Percentiles rank a stretch among this genome's conserved stretches.
Evolutionary conservation across 1,140 invertebrate species (phyloP).

Genomic region (Drosophila prosaltans): DNA sequence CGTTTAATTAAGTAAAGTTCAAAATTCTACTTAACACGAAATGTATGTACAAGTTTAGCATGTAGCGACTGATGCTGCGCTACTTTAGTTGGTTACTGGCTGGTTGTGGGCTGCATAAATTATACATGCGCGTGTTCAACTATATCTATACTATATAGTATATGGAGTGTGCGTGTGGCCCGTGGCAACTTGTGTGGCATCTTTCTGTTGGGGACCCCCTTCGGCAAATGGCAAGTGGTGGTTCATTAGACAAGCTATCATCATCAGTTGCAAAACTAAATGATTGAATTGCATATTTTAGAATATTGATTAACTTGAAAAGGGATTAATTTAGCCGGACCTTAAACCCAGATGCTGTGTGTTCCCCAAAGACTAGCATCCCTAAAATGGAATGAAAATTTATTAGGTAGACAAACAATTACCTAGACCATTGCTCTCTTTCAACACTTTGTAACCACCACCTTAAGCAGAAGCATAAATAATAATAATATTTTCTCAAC

Average conservation of each 20-base stretch:
- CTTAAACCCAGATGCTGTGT: background rate
- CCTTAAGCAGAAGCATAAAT: conserved; percentile 53
- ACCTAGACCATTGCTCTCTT: conserved; percentile 7
- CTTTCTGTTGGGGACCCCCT: background rate
- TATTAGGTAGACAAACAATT: conserved; percentile 65
- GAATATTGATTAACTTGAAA: conserved; percentile 37
- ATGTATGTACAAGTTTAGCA: conserved; percentile 27
- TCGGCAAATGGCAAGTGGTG: conserved; percentile 30
- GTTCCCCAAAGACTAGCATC: conserved; percentile 8
- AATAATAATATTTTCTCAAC: conserved; percentile 66
- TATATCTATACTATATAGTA: conserved; percentile 21
- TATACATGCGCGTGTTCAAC: conserved; percentile 37
- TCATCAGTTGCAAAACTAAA: conserved; percentile 40
- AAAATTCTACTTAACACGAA: conserved; percentile 65
- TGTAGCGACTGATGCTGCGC: conserved; percentile 24
- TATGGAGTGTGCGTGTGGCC: background rate
- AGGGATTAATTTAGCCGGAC: conserved; percentile 12
- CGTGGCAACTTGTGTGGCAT: conserved; percentile 22
- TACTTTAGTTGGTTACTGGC: conserved; percentile 27
- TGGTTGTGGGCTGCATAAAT: conserved; percentile 64
- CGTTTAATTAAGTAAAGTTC: conserved; percentile 74
- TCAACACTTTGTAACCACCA: conserved; percentile 1
- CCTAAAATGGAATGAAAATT: conserved; percentile 34
- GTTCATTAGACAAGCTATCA: conserved; percentile 48
- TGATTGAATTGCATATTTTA: conserved; percentile 67